These are phyloP conservation scores for Megastigmus dorsalis DNA, from an alignment of 2,888 invertebrate genomes.

Conservation along the genomic window DNA sequence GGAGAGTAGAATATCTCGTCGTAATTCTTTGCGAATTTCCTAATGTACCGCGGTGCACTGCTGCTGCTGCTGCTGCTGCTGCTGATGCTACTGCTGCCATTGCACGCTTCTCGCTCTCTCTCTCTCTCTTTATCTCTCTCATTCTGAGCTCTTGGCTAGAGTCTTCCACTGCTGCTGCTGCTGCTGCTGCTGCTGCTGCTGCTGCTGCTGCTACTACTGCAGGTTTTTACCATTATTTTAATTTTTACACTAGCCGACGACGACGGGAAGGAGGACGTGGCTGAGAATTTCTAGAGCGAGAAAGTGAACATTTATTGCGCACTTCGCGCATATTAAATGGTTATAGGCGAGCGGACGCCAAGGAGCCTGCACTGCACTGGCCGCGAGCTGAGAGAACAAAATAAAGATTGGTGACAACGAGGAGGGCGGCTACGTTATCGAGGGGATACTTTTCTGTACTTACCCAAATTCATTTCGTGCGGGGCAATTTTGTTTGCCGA, in stretches of 20 bases:
- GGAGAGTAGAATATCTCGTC: constrained; percentile 54
- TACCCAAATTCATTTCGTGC: no score
- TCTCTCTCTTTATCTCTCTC: constrained; percentile 24
- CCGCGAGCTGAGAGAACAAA: background rate
- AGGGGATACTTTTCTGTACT: no score
- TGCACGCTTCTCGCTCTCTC: background rate
- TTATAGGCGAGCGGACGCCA: background rate
- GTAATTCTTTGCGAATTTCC: constrained; percentile 60
- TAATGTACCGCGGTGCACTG: constrained; percentile 54
- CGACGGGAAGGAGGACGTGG: background rate
- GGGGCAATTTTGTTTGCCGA: no score
- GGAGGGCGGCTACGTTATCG: background rate
- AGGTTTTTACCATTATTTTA: constrained; percentile 53
- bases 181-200: no score
- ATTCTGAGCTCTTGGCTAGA: constrained; percentile 4
- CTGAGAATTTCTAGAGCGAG: constrained; percentile 24
- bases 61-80: background rate
- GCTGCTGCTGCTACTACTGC: no score
- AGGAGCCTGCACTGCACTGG: background rate
- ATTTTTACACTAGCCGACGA: constrained; percentile 44
- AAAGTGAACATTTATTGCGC: constrained; percentile 24
- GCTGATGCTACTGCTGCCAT: background rate
- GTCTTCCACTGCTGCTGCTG: no score
- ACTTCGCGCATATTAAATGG: constrained; percentile 49
- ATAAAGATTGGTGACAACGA: background rate